Conservation (phyloP, 2,797 vertebrate species). For the Neosilurus hyrtlii region DNA sequence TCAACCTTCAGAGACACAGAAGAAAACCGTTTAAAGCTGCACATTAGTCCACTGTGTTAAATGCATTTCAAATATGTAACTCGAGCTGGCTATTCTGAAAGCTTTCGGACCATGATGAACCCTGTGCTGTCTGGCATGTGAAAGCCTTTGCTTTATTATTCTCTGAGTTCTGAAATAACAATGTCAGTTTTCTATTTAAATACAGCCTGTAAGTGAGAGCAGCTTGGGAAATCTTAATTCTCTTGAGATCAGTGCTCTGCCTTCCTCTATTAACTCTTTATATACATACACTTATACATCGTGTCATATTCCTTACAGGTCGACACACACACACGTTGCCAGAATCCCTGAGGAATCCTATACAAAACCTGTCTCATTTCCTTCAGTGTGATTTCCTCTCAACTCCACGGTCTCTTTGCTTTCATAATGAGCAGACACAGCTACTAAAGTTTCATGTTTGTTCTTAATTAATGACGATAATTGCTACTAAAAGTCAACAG, state of each 20-base stretch:
- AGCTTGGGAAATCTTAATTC: background rate
- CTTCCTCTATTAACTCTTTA: background rate
- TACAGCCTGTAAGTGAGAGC: background rate
- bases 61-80: constrained; percentile 27
- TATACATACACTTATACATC: background rate
- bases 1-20: background rate
- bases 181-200: background rate
- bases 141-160: background rate
- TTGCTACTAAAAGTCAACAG: constrained; percentile 11
- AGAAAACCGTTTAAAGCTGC: constrained; percentile 16
- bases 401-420: constrained; percentile 9
- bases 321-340: background rate
- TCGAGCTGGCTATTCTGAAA: constrained; percentile 16
- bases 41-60: constrained; percentile 21
- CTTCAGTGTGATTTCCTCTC: background rate
- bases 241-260: background rate
- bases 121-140: background rate
- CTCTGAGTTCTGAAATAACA: background rate
- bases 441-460: constrained; percentile 7
- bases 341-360: constrained; percentile 12
- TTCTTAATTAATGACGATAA: constrained; percentile 29
- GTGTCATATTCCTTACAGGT: constrained; percentile 4
- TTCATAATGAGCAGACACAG: constrained; percentile 1
- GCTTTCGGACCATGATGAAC: background rate
- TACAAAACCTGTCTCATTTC: constrained; percentile 11